Base-by-base conservation (phyloP, 2,888 invertebrate species). In the Idaea straminata region DNA sequence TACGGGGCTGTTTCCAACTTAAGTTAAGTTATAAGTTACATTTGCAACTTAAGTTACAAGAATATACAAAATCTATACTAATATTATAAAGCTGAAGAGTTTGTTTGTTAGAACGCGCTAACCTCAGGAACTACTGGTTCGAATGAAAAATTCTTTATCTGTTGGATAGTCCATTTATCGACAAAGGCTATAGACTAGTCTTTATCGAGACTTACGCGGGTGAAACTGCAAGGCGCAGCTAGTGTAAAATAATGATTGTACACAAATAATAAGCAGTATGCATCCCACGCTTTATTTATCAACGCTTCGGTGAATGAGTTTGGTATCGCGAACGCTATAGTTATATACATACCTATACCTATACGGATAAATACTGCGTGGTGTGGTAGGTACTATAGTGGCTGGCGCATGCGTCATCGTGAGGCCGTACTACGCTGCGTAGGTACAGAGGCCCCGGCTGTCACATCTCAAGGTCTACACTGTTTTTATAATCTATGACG, bases 391-490 rank as follows among this genome's bases (percentile, higher is more conserved):
- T 47, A 71, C 70, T 71, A 67, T 62, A 69, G 65, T 57, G 59
- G 38, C 57, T 63, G 47, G 67, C 61, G 69, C 61, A 67, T 73
- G 74, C 72, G 74, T 73, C 73, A 74, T 59, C 35, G 63, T 70
- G 74, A 73, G 73, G 73, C 72, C 74, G 64, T 61, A 72, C 65
- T 68, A 62, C 68, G 64, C 63, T 15, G 59, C 62, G 65, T 66
- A 63, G 64, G 67, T 61, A 62, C 58, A 57, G 70, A 71, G 72
- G 72, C 72, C 70, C 66, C 47, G 47, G 66, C 64, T 62, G 66
- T 64, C 66, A 60, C 65, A 64, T 65, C 66, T 69, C 73, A 73
- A 73, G 73, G 73, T 61, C 64, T 59, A 35, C 62, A 13, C 57
- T 47, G 35, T 67, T 64, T 64, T 64, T 63, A 65, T 72, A 65